A percentile compares a stretch with the other conserved stretches of the same genome.
These are phyloP conservation scores for Struthidea cinerea DNA, from an alignment of 2,113 vertebrate species.

Conservation along the genomic window DNA sequence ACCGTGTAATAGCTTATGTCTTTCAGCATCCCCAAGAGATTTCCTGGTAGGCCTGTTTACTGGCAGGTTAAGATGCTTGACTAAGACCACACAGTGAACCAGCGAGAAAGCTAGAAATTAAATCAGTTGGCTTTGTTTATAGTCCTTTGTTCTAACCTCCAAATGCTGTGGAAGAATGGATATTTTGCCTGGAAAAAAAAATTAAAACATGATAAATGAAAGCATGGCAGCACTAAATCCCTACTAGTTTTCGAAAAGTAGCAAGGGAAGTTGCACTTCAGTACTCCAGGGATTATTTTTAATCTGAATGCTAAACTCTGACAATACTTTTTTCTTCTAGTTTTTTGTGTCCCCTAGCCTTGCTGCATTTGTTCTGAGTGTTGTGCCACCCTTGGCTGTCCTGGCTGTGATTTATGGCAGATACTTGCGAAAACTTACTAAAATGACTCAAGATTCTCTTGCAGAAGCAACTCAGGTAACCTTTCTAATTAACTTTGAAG, in stretches of 20 bases:
- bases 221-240: neutral
- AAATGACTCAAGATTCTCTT: constrained; percentile 88
- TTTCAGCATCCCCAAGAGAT: neutral
- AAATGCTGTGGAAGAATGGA: neutral
- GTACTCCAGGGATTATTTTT: neutral
- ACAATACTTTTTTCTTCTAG: constrained; percentile 66
- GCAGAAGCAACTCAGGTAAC: constrained; percentile 91
- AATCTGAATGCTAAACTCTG: neutral
- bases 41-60: neutral
- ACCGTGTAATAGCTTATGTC: neutral
- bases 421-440: constrained; percentile 88
- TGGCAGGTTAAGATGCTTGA: neutral
- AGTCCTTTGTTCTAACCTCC: neutral
- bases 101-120: neutral
- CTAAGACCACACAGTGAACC: neutral
- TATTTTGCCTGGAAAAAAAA: neutral
- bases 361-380: constrained; percentile 86
- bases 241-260: neutral
- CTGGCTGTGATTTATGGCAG: constrained; percentile 87
- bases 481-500: neutral
- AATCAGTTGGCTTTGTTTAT: neutral
- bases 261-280: neutral
- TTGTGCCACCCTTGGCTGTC: constrained; percentile 86
- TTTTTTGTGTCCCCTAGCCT: constrained; percentile 91
- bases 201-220: neutral